phyloP scores from a whole-genome alignment of 1,140 invertebrate genomes.

The Paraescarpia echinospica region DNA sequence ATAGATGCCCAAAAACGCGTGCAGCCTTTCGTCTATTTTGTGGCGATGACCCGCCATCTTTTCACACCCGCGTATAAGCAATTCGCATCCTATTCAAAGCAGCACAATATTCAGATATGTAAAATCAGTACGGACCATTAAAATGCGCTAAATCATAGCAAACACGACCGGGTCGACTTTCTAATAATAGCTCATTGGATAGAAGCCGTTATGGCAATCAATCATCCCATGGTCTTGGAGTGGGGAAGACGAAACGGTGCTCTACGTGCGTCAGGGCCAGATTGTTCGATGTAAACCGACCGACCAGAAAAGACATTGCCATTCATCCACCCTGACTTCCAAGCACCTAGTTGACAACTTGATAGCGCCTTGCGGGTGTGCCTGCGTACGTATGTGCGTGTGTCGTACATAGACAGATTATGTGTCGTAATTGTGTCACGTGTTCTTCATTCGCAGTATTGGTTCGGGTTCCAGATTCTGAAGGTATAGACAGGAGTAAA shows the following conservation, averaged over 20 bases:
- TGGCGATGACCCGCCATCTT: background rate
- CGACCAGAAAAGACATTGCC: background rate
- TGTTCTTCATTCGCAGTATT: background rate
- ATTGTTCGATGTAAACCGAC: background rate
- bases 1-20: background rate
- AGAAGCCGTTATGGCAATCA: background rate
- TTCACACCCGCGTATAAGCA: background rate
- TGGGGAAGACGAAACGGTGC: too few relatives aligned
- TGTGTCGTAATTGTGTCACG: background rate
- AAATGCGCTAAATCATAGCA: conserved; percentile 1
- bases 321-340: background rate
- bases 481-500: too few relatives aligned
- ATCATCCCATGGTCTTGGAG: background rate
- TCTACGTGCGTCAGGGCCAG: background rate
- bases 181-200: background rate
- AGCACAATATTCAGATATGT: background rate
- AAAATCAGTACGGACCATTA: background rate
- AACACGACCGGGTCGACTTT: background rate
- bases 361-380: background rate
- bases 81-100: background rate
- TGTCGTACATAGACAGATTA: background rate
- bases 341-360: background rate
- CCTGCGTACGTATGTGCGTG: background rate
- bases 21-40: background rate
- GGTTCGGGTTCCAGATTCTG: too few relatives aligned